Evolutionary conservation across 2,113 vertebrate species (phyloP).

Genomic region (Ibidorhyncha struthersii): DNA sequence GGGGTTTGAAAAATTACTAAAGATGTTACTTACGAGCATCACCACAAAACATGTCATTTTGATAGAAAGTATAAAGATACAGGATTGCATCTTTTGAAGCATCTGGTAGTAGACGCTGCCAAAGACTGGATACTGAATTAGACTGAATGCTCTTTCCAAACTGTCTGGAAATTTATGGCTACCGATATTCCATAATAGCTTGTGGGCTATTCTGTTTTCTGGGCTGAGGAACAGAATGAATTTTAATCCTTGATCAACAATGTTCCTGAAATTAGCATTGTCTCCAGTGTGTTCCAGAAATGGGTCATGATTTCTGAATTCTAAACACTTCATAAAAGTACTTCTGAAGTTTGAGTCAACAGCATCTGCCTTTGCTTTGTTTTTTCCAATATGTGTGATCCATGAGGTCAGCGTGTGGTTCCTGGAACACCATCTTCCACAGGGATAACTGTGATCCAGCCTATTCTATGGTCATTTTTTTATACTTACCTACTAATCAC

Average conservation of each 20-base stretch:
- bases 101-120: neutral
- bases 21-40: neutral
- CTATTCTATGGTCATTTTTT: neutral
- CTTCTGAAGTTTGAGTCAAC: neutral
- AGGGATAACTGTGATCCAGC: neutral
- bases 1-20: neutral
- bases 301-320: neutral
- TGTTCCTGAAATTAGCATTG: neutral
- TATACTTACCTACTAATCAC: neutral
- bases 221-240: neutral
- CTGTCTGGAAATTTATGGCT: neutral
- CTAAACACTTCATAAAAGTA: neutral
- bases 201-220: neutral
- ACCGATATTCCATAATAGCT: neutral
- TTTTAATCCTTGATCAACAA: neutral
- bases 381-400: neutral
- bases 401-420: neutral
- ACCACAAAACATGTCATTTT: neutral
- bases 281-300: neutral
- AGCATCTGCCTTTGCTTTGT: neutral
- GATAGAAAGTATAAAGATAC: neutral
- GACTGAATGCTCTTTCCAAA: neutral
- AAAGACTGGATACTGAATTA: neutral
- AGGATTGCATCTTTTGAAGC: neutral
- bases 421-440: neutral